Evolutionary conservation across 2,113 vertebrate species (phyloP).

Genomic region (Indri indri): DNA sequence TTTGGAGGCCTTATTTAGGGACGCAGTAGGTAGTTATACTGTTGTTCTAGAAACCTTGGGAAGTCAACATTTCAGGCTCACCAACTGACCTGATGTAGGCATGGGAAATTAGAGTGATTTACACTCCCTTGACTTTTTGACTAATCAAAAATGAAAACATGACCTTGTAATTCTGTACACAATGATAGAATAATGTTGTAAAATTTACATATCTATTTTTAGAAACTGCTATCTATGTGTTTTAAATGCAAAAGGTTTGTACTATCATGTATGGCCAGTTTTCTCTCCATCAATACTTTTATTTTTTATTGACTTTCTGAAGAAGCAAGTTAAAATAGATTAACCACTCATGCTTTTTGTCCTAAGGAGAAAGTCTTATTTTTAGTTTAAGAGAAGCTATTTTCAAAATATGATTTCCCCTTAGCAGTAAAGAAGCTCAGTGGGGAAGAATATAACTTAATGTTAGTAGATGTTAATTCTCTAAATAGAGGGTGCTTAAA

Average conservation of each 20-base stretch:
- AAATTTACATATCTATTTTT: neutral
- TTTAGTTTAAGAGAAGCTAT: slow-evolving; percentile 53
- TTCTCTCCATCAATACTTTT: slow-evolving; percentile 5
- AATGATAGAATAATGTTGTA: neutral
- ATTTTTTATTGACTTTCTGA: slow-evolving; percentile 8
- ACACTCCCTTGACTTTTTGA: neutral
- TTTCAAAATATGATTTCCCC: slow-evolving; percentile 41
- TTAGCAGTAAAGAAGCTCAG: neutral
- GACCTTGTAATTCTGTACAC: neutral
- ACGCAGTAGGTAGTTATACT: neutral
- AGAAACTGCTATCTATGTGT: neutral
- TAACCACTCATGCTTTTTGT: neutral
- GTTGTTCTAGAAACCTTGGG: neutral
- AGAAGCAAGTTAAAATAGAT: slow-evolving; percentile 35
- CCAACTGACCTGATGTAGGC: neutral
- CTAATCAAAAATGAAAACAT: neutral
- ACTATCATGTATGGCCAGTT: neutral
- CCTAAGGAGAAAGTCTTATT: slow-evolving; percentile 32
- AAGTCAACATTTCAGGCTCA: neutral
- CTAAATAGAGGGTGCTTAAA: neutral
- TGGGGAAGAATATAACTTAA: neutral
- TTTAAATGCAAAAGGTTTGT: neutral
- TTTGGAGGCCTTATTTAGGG: neutral
- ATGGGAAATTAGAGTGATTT: neutral
- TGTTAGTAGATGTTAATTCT: slow-evolving; percentile 42